Evolutionary conservation across 2,888 invertebrate genomes (phyloP).

Genomic region (Sclerodermus sp.): DNA sequence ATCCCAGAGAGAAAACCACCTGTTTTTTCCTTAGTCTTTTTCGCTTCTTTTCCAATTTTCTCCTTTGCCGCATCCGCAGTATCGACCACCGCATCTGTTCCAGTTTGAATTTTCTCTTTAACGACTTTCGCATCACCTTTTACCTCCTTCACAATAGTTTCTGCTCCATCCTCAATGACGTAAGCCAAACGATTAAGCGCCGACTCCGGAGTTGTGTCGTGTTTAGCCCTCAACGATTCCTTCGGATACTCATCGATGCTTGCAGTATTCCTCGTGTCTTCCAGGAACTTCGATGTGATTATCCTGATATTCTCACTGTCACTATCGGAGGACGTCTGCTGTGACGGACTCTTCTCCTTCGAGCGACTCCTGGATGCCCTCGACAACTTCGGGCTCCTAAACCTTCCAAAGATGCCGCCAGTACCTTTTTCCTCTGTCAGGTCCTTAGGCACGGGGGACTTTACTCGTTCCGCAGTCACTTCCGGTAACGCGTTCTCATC

Average conservation of each 20-base stretch:
- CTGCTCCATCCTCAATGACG: slow-evolving; percentile 48
- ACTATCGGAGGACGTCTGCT: slow-evolving; percentile 36
- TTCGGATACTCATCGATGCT: slow-evolving; percentile 20
- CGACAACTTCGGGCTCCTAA: slow-evolving; percentile 43
- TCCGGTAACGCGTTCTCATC: not conserved
- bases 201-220: slow-evolving; percentile 57
- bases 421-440: slow-evolving; percentile 23
- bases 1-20: slow-evolving; percentile 22
- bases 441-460: slow-evolving; percentile 2
- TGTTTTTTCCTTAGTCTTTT: slow-evolving; percentile 17
- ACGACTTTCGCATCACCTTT: slow-evolving; percentile 5
- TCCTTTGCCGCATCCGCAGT: slow-evolving; percentile 18
- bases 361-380: slow-evolving; percentile 45
- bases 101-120: slow-evolving; percentile 12
- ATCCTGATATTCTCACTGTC: slow-evolving; percentile 34
- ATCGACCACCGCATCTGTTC: slow-evolving; percentile 17
- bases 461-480: slow-evolving; percentile 3
- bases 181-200: slow-evolving; percentile 14
- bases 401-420: slow-evolving; percentile 45
- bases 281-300: slow-evolving; percentile 43
- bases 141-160: slow-evolving; percentile 51
- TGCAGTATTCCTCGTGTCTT: slow-evolving; percentile 41
- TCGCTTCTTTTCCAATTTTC: slow-evolving; percentile 15
- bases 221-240: slow-evolving; percentile 16
- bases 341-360: slow-evolving; percentile 40